A percentile compares a stretch with the other conserved stretches of the same genome.
Evolutionary conservation across 2,888 invertebrate genomes (phyloP).

Genomic region (Metellina segmentata): DNA sequence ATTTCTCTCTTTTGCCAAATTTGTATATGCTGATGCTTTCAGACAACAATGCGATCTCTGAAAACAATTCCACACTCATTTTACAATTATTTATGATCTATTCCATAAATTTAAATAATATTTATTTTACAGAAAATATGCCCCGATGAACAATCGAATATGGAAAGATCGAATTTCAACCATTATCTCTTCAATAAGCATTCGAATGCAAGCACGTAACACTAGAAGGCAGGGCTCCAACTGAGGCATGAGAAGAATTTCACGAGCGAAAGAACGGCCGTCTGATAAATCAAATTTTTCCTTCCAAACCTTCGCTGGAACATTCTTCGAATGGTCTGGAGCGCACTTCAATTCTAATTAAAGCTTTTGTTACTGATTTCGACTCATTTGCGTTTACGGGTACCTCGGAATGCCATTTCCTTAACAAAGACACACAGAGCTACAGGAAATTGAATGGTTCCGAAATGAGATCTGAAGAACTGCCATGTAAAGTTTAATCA

Average conservation of each 20-base stretch:
- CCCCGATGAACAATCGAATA: background rate
- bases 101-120: background rate
- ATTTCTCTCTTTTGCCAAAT: too few species aligned
- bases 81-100: too few species aligned
- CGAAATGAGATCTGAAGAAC: background rate
- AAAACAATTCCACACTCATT: too few species aligned
- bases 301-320: slow-evolving; percentile 1
- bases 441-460: background rate
- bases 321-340: slow-evolving; percentile 34
- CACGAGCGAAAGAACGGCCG: background rate
- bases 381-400: slow-evolving; percentile 31
- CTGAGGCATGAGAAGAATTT: background rate
- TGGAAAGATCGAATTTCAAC: background rate
- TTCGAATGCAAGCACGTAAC: background rate
- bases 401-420: background rate
- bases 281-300: background rate
- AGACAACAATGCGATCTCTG: too few species aligned
- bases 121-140: background rate
- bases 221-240: background rate
- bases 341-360: slow-evolving; percentile 29
- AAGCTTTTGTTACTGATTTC: slow-evolving; percentile 21
- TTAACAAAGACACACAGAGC: background rate
- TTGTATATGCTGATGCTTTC: too few species aligned
- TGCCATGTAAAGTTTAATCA: background rate
- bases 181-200: background rate